Percentiles rank a stretch among this genome's conserved stretches.
Conservation (phyloP, 1,140 invertebrate genomes). For the Aphelenchoides besseyi region DNA sequence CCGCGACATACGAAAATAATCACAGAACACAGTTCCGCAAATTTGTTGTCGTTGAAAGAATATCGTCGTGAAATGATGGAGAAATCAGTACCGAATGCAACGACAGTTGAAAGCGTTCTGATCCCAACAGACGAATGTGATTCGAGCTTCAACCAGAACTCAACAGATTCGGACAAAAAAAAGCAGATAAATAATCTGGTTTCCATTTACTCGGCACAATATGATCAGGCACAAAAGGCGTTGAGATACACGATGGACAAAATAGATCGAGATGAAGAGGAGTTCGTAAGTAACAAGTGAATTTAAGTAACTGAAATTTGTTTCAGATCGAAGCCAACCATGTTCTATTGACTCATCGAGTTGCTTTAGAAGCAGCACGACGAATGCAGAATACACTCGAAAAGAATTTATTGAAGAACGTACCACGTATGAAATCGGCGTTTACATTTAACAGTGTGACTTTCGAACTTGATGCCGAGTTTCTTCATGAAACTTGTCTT, state of each 20-base stretch:
- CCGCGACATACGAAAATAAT: neutral
- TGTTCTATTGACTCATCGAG: neutral
- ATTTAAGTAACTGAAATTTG: neutral
- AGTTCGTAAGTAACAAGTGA: neutral
- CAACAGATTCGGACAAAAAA: neutral
- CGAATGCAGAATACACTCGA: constrained; percentile 17
- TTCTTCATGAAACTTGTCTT: neutral
- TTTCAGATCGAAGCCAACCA: constrained; percentile 14
- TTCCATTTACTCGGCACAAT: neutral
- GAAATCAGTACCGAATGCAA: neutral
- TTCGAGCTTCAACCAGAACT: neutral
- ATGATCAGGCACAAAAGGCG: constrained; percentile 22
- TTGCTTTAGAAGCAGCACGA: constrained; percentile 6
- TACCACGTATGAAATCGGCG: constrained; percentile 7
- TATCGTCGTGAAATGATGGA: constrained; percentile 6
- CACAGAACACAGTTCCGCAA: neutral
- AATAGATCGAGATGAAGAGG: neutral
- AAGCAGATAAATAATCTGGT: neutral
- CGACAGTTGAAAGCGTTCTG: neutral
- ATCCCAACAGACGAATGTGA: neutral
- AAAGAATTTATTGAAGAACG: neutral
- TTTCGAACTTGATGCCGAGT: constrained; percentile 13
- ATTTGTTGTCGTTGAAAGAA: neutral
- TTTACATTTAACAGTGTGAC: constrained; percentile 12
- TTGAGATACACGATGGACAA: neutral